Percentiles rank a stretch among this genome's conserved stretches.
These are phyloP conservation scores for Diplosoma virens DNA, from an alignment of 23 tunicate genomes.

Conservation along the genomic window DNA sequence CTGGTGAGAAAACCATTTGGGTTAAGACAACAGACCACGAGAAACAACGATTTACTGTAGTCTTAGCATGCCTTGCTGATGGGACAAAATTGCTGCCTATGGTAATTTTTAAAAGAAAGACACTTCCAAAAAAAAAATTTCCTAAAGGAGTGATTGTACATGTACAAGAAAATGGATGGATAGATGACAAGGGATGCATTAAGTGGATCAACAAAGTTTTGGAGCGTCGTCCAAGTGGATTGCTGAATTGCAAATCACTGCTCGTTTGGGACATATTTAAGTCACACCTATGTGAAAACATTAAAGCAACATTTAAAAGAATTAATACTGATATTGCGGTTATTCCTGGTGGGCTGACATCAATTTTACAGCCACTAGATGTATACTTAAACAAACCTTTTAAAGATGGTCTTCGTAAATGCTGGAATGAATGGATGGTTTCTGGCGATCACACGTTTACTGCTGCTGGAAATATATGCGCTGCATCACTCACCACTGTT, in stretches of 20 bases:
- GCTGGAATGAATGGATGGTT: constrained; percentile 39
- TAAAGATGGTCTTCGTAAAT: not conserved
- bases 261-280: constrained; percentile 13
- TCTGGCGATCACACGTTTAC: constrained; percentile 26
- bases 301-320: constrained; percentile 1
- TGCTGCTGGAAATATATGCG: constrained; percentile 13
- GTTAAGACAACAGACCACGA: constrained; percentile 12
- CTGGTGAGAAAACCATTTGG: constrained; percentile 14
- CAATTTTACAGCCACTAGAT: constrained; percentile 29
- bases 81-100: constrained; percentile 4
- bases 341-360: constrained; percentile 37
- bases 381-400: constrained; percentile 32
- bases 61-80: constrained; percentile 20
- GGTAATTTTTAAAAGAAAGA: constrained; percentile 2
- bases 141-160: constrained; percentile 11
- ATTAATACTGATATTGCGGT: constrained; percentile 16
- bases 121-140: not conserved
- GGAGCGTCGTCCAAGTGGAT: not conserved
- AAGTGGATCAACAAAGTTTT: too few relatives aligned
- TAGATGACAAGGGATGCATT: not conserved
- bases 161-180: constrained; percentile 6
- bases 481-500: constrained; percentile 24
- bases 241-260: constrained; percentile 10
- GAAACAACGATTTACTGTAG: constrained; percentile 6
- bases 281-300: constrained; percentile 13